Base-by-base conservation (phyloP, 2,888 invertebrate species). In the Scotopteryx bipunctaria region DNA sequence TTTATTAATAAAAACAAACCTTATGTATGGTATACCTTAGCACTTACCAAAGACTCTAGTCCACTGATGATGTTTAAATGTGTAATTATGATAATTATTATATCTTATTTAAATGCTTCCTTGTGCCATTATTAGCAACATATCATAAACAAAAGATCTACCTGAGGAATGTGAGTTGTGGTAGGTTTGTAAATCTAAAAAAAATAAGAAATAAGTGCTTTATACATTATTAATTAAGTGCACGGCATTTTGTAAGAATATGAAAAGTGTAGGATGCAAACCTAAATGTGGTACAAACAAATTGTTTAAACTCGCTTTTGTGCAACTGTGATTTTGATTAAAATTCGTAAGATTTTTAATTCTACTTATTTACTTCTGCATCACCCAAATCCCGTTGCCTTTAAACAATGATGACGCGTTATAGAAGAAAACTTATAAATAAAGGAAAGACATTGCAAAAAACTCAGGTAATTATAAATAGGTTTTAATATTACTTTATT, bases 291-390 rank as follows among this genome's bases (percentile, higher is more conserved):
- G 43, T 47, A 25, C 43, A 3, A 50, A 36, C n/a, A 11, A 25
- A 21, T 31, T 27, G 3, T 35, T 31, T 9, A 36, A 36, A 36
- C 45, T 50, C 38, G 61, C 59, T 61, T 55, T 49, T 47, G 54
- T 59, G 33, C 35, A 57, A 42, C 61, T 57, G 61, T 57, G 57
- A 59, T 61, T 51, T 48, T 49, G 14, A 57, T 40, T 56, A 56
- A 56, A 58, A 27, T 23, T 49, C 13, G 9, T 55, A 35, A 47
- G 2, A 15, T 15, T 21, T 8, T 11, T n/a, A 31, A 13, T 1
- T 8, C 4, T 25, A 16, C 2, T n/a, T 14, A 5, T 23, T 32
- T 31, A 15, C 9, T 32, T 9, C 5, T 15, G 8, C 29, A 44
- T 16, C 19, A n/a, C n/a, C n/a, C n/a, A n/a, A n/a, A n/a, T n/a